Evolutionary conservation across 2,888 invertebrate genomes (phyloP), one percentile per base, ranked within the genome.

Genomic region (Rhaphigaster nebulosa): DNA sequence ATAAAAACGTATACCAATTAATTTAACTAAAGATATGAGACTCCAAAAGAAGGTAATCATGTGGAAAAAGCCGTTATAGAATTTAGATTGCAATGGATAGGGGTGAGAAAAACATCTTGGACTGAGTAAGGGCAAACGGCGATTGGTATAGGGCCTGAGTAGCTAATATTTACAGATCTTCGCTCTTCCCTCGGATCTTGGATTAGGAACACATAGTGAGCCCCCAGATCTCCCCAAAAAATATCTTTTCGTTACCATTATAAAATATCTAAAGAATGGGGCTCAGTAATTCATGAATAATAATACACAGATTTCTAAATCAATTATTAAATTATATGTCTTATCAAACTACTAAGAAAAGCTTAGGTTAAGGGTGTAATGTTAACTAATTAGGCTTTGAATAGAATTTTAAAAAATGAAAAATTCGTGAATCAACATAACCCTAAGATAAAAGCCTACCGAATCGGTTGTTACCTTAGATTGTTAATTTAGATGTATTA

Each of bases 21-120:
- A 60, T 60, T 60, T 60, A 60, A 8, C n/a, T 60, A 60, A 60
- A 10, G 8, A 60, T n/a, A n/a, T 12, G 26, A 60, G n/a, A 60
- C 4, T n/a, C 26, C n/a, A 60, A 60, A 60, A 5, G n/a, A n/a
- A 60, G 26, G 12, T n/a, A 60, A 60, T 10, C n/a, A 23, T 56
- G 56, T 26, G 26, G 56, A n/a, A 60, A 54, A 65, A 65, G 65
- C n/a, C n/a, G 65, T 65, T 65, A 29, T 65, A 29, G 29, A 65
- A 65, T 29, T 65, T 65, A 65, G 65, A 26, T 65, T 65, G 65
- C 65, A 65, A 29, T 65, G 65, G 65, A 65, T 65, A 65, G 13
- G 65, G 65, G 65, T 15, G 65, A 65, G 65, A 29, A 65, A 65
- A 65, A 65, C 65, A 65, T 65, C 65, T 65, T 65, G 29, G 65